Conservation (phyloP, 2,888 invertebrate genomes). For the Caenorhabditis sp. region DNA sequence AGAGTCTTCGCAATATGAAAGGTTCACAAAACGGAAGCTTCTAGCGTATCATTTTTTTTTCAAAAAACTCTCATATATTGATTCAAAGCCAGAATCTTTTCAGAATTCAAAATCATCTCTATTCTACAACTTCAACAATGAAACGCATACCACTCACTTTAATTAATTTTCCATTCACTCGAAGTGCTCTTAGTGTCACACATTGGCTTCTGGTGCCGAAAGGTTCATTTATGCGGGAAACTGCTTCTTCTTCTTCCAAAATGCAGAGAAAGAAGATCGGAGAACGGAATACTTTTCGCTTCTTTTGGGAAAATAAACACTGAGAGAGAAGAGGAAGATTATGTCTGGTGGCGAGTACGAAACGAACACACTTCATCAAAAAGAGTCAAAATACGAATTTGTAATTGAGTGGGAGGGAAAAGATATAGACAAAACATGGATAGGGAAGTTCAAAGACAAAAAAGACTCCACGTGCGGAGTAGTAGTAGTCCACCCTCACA, state of each 20-base stretch:
- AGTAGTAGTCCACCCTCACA: conserved; percentile 45
- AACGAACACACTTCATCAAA: conserved; percentile 50
- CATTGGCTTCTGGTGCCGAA: not conserved
- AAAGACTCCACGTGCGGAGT: conserved; percentile 32
- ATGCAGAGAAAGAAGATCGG: conserved; percentile 30
- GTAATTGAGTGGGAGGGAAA: conserved; percentile 29
- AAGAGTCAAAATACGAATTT: conserved; percentile 58
- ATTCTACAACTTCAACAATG: not conserved
- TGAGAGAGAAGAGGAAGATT: conserved; percentile 27
- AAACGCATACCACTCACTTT: conserved; percentile 5
- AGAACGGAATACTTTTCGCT: conserved; percentile 42
- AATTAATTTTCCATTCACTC: conserved; percentile 9
- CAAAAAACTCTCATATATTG: too few species aligned
- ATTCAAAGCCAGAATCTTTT: too few species aligned
- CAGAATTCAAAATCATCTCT: not conserved
- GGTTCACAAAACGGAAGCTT: too few species aligned
- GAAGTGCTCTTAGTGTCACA: conserved; percentile 13
- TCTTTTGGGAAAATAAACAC: conserved; percentile 55
- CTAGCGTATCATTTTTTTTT: too few species aligned
- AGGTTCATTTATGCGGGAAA: conserved; percentile 55
- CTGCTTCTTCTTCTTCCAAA: conserved; percentile 14
- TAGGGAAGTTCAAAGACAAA: conserved; percentile 18
- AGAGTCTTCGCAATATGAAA: too few species aligned
- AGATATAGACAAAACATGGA: not conserved
- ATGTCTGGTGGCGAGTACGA: conserved; percentile 19